Base-by-base conservation (phyloP, 2,113 vertebrate species). In the Bubo bubo region DNA sequence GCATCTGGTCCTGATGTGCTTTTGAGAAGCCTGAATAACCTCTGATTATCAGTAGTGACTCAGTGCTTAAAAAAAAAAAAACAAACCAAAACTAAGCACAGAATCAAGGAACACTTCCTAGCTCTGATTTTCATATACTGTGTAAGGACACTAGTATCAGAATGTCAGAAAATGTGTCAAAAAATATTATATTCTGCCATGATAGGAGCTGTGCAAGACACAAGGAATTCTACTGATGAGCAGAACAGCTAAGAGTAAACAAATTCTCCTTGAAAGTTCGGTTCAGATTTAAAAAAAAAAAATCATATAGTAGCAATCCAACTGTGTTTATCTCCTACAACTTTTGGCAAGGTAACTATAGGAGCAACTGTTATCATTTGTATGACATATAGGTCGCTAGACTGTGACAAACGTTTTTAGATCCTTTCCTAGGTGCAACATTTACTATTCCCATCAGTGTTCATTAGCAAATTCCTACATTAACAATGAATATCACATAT, bases 1-100 rank as follows among this genome's bases (percentile, higher is more conserved):
- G 80, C 89, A 93, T 86, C 90, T 92, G 76, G 81, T 94, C 83
- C 80, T 97, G 80, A 97, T 87, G 77, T 82, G 86, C 77, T 90
- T 96, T 95, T 95, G 70, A 95, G 83, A 96, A 96, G 88, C 53
- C 73, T 97, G 91, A 97, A 97, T 95, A 95, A 97, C 84, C 84
- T 85, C 70, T 97, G 83, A 97, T 97, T 95, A 96, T 60, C 76
- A 91, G 37, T 32, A 87, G 88, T 90, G 76, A 97, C 60, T 95
- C 76, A 82, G 60, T 79, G 56, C 77, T 75, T 13, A 63, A 70
- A 66, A 67, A 59, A 59, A 39, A n/a, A 77, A 27, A 47, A 59
- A 35, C 7, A 35, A 35, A 35, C n/a, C 55, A 67, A 8, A 73
- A 26, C 35, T 39, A 41, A 92, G 79, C 30, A 91, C 12, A 91